A percentile compares a stretch with the other conserved stretches of the same genome.
Conservation (phyloP, 2,888 invertebrate genomes). For the Cerastis leucographa region DNA sequence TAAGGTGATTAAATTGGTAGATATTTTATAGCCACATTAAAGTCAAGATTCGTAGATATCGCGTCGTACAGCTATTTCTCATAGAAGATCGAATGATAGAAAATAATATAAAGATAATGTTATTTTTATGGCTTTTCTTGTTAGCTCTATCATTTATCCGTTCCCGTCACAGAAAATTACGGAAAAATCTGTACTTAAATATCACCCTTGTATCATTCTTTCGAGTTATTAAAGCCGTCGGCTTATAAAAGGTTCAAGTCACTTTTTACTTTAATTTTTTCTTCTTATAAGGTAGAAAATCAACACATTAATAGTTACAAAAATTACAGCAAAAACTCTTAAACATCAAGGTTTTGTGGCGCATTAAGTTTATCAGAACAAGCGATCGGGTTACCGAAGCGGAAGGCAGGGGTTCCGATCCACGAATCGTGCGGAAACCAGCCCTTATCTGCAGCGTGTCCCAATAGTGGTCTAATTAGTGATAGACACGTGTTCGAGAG, state of each 20-base stretch:
- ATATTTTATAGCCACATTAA: slow-evolving; percentile 50
- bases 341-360: slow-evolving; percentile 72
- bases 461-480: slow-evolving; percentile 69
- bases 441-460: slow-evolving; percentile 74
- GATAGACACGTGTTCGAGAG: slow-evolving; percentile 57
- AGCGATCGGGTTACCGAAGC: slow-evolving; percentile 69
- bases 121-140: slow-evolving; percentile 7
- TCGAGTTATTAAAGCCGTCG: background rate
- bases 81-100: slow-evolving; percentile 14
- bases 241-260: background rate
- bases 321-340: slow-evolving; percentile 67
- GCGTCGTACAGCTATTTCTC: slow-evolving; percentile 12
- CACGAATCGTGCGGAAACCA: slow-evolving; percentile 58
- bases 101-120: slow-evolving; percentile 10
- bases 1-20: slow-evolving; percentile 43
- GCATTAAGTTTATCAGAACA: slow-evolving; percentile 77
- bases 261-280: background rate
- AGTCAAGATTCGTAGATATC: slow-evolving; percentile 37
- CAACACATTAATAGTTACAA: slow-evolving; percentile 41
- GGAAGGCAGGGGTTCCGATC: slow-evolving; percentile 59
- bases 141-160: background rate
- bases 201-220: background rate
- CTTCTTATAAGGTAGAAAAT: slow-evolving; percentile 13
- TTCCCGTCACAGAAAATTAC: background rate
- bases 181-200: background rate